A percentile compares a stretch with the other conserved stretches of the same genome.
Conservation (phyloP, 2,888 invertebrate species). For the Yponomeuta sedellus region DNA sequence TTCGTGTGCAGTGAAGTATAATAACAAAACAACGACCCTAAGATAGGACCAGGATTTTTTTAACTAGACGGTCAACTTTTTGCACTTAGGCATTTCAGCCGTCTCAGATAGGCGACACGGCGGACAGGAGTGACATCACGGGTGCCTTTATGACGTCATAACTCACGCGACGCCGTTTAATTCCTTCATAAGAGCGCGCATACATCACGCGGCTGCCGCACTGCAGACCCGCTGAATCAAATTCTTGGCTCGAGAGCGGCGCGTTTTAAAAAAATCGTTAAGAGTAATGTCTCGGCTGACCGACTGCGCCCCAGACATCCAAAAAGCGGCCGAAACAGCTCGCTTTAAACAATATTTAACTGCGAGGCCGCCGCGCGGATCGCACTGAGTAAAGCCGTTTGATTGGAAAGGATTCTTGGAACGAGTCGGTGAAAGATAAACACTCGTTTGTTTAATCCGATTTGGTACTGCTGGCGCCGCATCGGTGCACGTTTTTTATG, state of each 20-base stretch:
- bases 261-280: neutral
- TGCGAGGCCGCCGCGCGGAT: neutral
- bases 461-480: slow-evolving; percentile 1
- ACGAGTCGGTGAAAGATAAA: slow-evolving; percentile 11
- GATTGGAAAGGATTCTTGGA: slow-evolving; percentile 13
- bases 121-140: slow-evolving; percentile 25
- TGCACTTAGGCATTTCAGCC: neutral
- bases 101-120: slow-evolving; percentile 1
- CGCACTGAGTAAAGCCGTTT: slow-evolving; percentile 4
- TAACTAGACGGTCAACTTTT: neutral
- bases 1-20: too few species aligned
- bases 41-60: neutral
- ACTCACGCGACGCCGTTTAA: slow-evolving; percentile 47
- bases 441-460: slow-evolving; percentile 12
- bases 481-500: slow-evolving; percentile 6
- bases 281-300: slow-evolving; percentile 4
- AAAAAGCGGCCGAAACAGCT: neutral
- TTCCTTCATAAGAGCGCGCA: slow-evolving; percentile 47
- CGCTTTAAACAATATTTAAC: neutral
- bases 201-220: slow-evolving; percentile 37
- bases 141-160: slow-evolving; percentile 43
- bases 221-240: slow-evolving; percentile 24
- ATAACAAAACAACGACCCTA: too few species aligned
- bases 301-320: neutral
- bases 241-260: slow-evolving; percentile 10